phyloP scores from a whole-genome alignment of 2,888 invertebrate species.

The Sarcophaga subvicina region DNA sequence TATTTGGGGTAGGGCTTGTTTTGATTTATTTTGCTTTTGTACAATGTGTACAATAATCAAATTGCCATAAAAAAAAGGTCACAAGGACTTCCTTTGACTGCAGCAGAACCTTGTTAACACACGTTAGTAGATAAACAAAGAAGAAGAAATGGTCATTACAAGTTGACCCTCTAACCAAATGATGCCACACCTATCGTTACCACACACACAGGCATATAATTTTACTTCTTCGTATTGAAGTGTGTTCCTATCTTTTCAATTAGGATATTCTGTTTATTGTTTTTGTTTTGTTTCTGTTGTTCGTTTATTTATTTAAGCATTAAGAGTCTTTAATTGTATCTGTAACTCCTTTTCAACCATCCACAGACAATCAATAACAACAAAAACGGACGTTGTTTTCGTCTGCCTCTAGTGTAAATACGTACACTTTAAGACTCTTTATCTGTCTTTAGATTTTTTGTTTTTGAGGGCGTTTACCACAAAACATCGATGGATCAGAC shows the following conservation, averaged over 20 bases:
- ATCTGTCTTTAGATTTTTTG: conserved; percentile 3
- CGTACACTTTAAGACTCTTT: neutral
- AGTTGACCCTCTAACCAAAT: conserved; percentile 33
- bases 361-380: neutral
- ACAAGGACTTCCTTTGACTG: neutral
- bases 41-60: neutral
- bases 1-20: neutral
- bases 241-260: no score
- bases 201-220: neutral
- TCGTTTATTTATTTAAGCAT: conserved; percentile 28
- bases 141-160: neutral
- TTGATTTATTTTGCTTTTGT: neutral
- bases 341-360: conserved; percentile 9
- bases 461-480: conserved; percentile 44
- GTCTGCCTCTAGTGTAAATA: neutral
- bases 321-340: conserved; percentile 33
- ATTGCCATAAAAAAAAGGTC: conserved; percentile 37
- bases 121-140: no score
- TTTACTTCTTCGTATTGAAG: no score
- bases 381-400: neutral
- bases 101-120: neutral
- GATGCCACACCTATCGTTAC: neutral
- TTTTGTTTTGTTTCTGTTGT: neutral
- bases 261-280: no score
- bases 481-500: conserved; percentile 33